These are phyloP conservation scores for Diabrotica balteata DNA, from an alignment of 2,888 invertebrate genomes.

Conservation along the genomic window DNA sequence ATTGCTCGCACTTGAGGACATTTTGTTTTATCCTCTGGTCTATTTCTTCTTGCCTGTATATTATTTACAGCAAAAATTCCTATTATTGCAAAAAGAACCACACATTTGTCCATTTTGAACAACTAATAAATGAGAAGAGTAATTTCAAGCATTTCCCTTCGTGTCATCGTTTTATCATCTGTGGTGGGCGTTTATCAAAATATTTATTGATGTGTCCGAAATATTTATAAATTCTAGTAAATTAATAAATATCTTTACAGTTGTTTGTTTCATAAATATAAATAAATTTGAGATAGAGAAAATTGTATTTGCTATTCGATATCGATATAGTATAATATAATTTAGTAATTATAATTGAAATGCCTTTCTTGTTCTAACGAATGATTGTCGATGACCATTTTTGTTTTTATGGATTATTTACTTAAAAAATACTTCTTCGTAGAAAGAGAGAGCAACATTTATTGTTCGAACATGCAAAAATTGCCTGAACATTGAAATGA, in stretches of 20 bases:
- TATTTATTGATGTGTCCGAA: conserved; percentile 12
- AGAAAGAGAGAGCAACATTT: no score
- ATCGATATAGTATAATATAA: no score
- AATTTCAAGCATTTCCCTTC: conserved; percentile 16
- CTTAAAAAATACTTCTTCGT: no score
- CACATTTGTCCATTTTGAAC: conserved; percentile 29
- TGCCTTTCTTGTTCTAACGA: no score
- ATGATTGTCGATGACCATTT: no score
- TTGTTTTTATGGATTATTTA: no score
- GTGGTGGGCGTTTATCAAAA: conserved; percentile 27
- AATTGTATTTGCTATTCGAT: no score
- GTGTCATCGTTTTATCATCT: conserved; percentile 25
- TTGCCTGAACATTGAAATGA: no score
- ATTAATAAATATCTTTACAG: neutral
- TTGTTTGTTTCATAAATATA: neutral
- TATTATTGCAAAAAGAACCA: conserved; percentile 18
- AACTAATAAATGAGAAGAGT: conserved; percentile 2
- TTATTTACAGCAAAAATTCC: conserved; percentile 10
- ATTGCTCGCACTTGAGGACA: conserved; percentile 81
- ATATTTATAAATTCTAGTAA: neutral
- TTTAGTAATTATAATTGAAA: no score
- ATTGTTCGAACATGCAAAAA: no score
- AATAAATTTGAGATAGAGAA: neutral
- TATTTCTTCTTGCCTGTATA: conserved; percentile 44
- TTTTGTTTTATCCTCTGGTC: conserved; percentile 71